Base-by-base conservation (phyloP, 2,888 invertebrate species). In the Noctua comes region DNA sequence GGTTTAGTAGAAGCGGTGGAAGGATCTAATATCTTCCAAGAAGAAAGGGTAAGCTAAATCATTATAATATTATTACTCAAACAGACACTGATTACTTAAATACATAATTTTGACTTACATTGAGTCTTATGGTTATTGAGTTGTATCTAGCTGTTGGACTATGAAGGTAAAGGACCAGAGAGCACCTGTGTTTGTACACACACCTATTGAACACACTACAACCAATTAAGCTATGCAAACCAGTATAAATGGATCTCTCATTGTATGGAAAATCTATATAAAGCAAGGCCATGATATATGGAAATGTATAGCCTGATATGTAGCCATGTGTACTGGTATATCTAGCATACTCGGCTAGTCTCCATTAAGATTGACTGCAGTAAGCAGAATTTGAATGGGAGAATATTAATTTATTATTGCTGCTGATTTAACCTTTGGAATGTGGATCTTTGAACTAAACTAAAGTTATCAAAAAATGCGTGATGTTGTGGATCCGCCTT, bases 1-100 rank as follows among this genome's bases (percentile, higher is more conserved):
- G 95, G 96, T n/a, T 85, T 96, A 73, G 95, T 97, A 16, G 87
- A 84, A 1, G 87, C 92, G 64, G 92, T 92, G 66, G 93, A 94
- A 79, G 87, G 90, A 21, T 27, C 7, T 6, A 57, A 81, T 3
- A 81, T 83, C 48, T 77, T 88, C 51, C 79, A 84, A 51, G 64
- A 79, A 69, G 57, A 87, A 65, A 86, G 40, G 83, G 91, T 91
- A 79, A 87, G 91, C 31, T n/a, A 16, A 36, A 73, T n/a, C 1
- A 43, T 65, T 6, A 24, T 24, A n/a, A n/a, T n/a, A n/a, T n/a
- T n/a, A 65, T 64, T 43, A 16, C 11, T 24, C 24, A 51, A 1
- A 51, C 1, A n/a, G 3, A 3, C 8, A 3, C 8, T 10, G 24
- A 8, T 54, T 1, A n/a, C 8, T 51, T 7, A 51, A 48, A 21